These are phyloP conservation scores for Scaptomyza cyrtandrae DNA, from an alignment of 2,888 invertebrate genomes.

Conservation along the genomic window DNA sequence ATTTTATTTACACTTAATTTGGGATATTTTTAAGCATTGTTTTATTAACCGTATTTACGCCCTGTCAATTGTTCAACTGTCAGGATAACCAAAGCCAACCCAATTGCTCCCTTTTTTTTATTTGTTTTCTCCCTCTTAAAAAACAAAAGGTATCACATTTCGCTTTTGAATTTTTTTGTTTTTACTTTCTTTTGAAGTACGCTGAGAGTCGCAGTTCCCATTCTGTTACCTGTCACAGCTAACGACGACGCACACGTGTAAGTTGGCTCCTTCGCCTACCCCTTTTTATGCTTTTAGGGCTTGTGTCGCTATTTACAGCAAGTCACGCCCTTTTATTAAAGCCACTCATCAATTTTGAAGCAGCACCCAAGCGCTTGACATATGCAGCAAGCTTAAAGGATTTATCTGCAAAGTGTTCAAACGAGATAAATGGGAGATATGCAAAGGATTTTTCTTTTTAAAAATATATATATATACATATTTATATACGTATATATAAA, in stretches of 20 bases:
- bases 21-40: too few species aligned
- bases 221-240: slow-evolving; percentile 51
- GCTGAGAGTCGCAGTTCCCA: slow-evolving; percentile 24
- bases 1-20: too few species aligned
- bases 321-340: slow-evolving; percentile 80
- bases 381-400: slow-evolving; percentile 73
- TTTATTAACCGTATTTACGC: slow-evolving; percentile 9
- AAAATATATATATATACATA: neutral
- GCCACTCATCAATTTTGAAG: slow-evolving; percentile 79
- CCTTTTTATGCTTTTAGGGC: slow-evolving; percentile 1
- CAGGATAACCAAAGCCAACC: slow-evolving; percentile 43
- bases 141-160: slow-evolving; percentile 59
- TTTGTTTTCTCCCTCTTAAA: neutral
- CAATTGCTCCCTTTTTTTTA: neutral
- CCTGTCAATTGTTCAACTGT: slow-evolving; percentile 45
- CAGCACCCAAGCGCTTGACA: slow-evolving; percentile 56
- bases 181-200: slow-evolving; percentile 2
- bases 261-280: neutral
- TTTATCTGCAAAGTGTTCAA: slow-evolving; percentile 56
- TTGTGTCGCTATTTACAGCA: slow-evolving; percentile 67
- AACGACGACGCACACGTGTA: slow-evolving; percentile 63
- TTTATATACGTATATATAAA: neutral
- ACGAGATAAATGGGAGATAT: slow-evolving; percentile 37
- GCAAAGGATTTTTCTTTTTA: slow-evolving; percentile 4
- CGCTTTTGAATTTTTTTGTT: slow-evolving; percentile 34